phyloP scores from a whole-genome alignment of 2,113 vertebrate species.

The Dinomys branickii region DNA sequence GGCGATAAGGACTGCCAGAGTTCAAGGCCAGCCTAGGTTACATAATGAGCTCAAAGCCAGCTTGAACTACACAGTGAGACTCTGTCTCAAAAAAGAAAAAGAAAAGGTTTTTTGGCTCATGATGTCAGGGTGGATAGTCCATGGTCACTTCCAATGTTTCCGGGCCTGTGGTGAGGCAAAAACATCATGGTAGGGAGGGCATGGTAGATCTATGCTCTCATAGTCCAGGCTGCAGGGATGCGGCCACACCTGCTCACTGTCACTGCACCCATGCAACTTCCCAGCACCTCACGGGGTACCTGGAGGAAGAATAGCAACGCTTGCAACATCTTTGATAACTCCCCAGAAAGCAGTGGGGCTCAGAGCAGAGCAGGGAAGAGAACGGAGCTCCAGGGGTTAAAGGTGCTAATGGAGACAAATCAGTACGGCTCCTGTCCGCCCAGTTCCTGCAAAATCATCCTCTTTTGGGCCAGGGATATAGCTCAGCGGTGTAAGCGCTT shows the following conservation, averaged over 20 bases:
- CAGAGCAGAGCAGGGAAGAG: fast-evolving
- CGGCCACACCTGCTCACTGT: not conserved
- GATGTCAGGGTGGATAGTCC: not conserved
- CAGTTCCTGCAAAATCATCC: not conserved
- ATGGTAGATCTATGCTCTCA: not conserved
- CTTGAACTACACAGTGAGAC: not conserved
- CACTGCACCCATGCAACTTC: not conserved
- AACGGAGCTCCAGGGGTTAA: not conserved
- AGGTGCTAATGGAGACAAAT: not conserved
- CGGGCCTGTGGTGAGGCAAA: not conserved
- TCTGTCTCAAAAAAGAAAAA: not conserved
- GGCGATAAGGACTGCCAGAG: not conserved
- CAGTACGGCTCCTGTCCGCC: not conserved
- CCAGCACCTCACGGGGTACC: not conserved
- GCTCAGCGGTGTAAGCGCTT: no score
- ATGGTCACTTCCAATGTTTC: not conserved
- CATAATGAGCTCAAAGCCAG: no score
- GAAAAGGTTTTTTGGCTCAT: not conserved
- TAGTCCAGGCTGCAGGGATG: not conserved
- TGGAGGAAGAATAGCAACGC: not conserved
- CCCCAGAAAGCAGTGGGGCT: not conserved
- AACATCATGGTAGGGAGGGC: not conserved
- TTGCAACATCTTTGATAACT: not conserved
- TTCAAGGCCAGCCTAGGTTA: not conserved
- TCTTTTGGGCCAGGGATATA: no score